Evolutionary conservation across 2,888 invertebrate species (phyloP).

Genomic region (Polyploca ridens): DNA sequence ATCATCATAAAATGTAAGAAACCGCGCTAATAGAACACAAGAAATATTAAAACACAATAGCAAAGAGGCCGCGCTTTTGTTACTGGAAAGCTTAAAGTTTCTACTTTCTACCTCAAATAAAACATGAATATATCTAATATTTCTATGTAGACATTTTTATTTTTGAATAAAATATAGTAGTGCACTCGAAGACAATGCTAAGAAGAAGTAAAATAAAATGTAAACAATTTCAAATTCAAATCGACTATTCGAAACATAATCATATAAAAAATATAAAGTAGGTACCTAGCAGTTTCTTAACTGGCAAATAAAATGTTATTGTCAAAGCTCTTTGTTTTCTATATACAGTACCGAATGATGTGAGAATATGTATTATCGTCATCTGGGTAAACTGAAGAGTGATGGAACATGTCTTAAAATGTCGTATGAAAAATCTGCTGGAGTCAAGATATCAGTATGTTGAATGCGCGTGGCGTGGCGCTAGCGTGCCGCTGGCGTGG

Average conservation of each 20-base stretch:
- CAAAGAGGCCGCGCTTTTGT: conserved; percentile 1
- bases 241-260: not conserved
- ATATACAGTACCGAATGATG: not conserved
- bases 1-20: not conserved
- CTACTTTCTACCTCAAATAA: not conserved
- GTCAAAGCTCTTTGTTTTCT: not conserved
- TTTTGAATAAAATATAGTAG: not conserved
- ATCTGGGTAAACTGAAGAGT: conserved; percentile 5
- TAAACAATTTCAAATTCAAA: not conserved
- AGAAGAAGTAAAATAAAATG: not conserved
- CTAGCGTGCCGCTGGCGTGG: conserved; percentile 49
- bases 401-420: conserved; percentile 1
- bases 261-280: not conserved
- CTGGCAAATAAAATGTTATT: not conserved
- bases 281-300: not conserved
- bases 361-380: conserved; percentile 1
- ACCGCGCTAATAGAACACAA: not conserved
- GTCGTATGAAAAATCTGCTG: conserved; percentile 12
- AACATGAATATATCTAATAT: not conserved
- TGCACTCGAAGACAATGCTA: not conserved
- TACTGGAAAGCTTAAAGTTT: not conserved
- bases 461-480: conserved; percentile 46
- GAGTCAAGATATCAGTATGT: conserved; percentile 33
- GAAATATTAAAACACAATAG: not conserved
- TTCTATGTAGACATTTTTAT: not conserved